phyloP scores from a whole-genome alignment of 64 coral and sea anemone species.

The Dendronephthya gigantea region DNA sequence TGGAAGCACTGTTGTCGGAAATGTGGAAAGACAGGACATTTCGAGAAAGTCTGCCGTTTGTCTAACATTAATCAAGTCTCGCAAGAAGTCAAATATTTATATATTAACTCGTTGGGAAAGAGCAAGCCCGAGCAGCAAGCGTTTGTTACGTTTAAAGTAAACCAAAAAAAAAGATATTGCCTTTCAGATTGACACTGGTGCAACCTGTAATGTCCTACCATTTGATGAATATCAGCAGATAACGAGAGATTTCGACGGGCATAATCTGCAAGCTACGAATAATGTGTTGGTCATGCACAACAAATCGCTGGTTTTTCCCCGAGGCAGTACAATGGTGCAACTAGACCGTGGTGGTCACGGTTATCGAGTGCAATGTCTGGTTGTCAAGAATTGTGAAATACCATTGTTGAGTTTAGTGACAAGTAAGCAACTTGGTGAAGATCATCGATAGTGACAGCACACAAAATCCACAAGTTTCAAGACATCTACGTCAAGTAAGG shows the following conservation, averaged over 20 bases:
- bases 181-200: no score
- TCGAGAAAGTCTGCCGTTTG: background rate
- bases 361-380: background rate
- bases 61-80: no score
- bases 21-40: constrained; percentile 30
- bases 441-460: no score
- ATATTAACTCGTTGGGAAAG: no score
- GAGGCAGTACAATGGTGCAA: background rate
- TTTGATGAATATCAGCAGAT: constrained; percentile 12
- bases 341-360: background rate
- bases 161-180: no score
- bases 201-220: background rate
- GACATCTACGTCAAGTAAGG: no score
- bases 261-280: background rate
- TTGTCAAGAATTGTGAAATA: background rate
- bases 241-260: background rate
- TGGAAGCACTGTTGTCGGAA: constrained; percentile 13
- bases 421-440: no score
- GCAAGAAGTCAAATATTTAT: no score
- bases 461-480: no score
- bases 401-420: no score
- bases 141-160: no score
- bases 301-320: background rate
- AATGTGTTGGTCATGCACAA: background rate
- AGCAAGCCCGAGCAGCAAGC: no score